A percentile compares a stretch with the other conserved stretches of the same genome.
Evolutionary conservation across 2,888 invertebrate species (phyloP).

Genomic region (Zaprionus obscuricornis): DNA sequence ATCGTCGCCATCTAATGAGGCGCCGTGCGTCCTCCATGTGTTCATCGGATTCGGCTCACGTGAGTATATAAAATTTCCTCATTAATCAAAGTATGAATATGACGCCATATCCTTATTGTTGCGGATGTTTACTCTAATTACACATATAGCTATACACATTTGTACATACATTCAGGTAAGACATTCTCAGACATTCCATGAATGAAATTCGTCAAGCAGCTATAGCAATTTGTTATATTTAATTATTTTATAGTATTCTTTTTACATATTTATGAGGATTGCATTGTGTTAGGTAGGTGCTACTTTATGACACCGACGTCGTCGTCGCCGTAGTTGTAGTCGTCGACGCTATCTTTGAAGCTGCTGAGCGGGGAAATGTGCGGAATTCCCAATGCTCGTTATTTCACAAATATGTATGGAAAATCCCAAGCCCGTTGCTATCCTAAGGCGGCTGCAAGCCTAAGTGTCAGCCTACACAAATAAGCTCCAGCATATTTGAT

Average conservation of each 20-base stretch:
- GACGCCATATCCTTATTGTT: constrained; percentile 51
- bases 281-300: constrained; percentile 65
- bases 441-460: constrained; percentile 58
- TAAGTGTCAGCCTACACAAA: constrained; percentile 71
- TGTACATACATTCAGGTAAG: neutral
- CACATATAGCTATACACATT: constrained; percentile 2
- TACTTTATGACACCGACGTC: constrained; percentile 51
- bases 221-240: constrained; percentile 40
- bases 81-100: constrained; percentile 63
- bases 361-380: constrained; percentile 45
- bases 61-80: constrained; percentile 49
- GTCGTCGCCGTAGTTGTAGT: constrained; percentile 16
- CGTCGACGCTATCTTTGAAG: constrained; percentile 8
- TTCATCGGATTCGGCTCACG: constrained; percentile 1
- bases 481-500: constrained; percentile 61
- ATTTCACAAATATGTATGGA: constrained; percentile 58
- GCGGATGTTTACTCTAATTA: constrained; percentile 54
- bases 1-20: constrained; percentile 53
- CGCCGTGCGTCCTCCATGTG: constrained; percentile 44
- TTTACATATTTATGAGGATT: constrained; percentile 51
- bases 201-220: constrained; percentile 49
- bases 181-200: constrained; percentile 51
- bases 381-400: constrained; percentile 65
- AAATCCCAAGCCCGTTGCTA: constrained; percentile 47
- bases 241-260: constrained; percentile 63